Evolutionary conservation across 2,797 vertebrate genomes (phyloP).

Genomic region (Mormyrops boulengeri): DNA sequence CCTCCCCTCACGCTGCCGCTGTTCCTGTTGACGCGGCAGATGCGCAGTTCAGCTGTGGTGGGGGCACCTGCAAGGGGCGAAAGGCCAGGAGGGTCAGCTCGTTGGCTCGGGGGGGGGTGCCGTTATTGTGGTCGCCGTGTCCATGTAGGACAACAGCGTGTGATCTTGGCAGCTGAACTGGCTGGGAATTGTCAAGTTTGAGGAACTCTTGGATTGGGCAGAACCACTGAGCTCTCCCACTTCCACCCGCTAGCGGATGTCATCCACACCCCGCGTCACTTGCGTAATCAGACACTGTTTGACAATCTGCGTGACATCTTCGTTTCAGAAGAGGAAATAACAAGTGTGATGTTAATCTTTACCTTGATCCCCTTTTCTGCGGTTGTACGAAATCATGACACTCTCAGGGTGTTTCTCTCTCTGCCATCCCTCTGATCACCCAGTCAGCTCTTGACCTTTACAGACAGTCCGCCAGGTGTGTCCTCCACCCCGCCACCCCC

Average conservation of each 20-base stretch:
- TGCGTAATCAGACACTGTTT: background rate
- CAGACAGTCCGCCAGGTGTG: background rate
- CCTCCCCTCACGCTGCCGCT: slow-evolving; percentile 86
- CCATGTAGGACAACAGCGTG: background rate
- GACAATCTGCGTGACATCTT: slow-evolving; percentile 18
- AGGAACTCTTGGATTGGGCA: background rate
- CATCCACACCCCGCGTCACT: too few relatives aligned
- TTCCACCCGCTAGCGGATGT: background rate
- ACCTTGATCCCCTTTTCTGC: slow-evolving; percentile 19
- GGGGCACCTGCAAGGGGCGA: slow-evolving; percentile 73
- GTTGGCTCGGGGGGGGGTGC: background rate
- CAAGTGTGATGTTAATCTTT: slow-evolving; percentile 38
- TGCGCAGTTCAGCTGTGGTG: slow-evolving; percentile 91
- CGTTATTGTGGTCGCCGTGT: background rate
- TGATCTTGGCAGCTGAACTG: background rate
- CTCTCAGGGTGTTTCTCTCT: background rate
- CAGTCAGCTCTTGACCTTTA: background rate
- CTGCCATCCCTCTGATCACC: background rate
- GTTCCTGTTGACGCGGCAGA: slow-evolving; percentile 95
- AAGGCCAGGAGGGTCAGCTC: background rate
- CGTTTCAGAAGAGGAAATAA: slow-evolving; percentile 55
- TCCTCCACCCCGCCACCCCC: background rate
- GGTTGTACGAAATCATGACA: background rate
- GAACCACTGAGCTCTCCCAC: background rate
- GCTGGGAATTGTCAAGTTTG: background rate